Evolutionary conservation across 1,140 invertebrate genomes (phyloP).

Genomic region (Euura saliciscinereae): DNA sequence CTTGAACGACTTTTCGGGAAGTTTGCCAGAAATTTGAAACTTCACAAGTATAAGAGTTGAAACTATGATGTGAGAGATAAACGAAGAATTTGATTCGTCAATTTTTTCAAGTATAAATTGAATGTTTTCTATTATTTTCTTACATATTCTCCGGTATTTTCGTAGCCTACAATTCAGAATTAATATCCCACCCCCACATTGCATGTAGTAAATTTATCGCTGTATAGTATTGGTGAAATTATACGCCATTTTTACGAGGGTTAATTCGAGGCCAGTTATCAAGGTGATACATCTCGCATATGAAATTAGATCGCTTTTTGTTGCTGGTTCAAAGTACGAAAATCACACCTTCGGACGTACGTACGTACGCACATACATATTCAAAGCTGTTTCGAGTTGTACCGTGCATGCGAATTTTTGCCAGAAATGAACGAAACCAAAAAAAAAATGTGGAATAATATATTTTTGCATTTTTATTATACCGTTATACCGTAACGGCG

Average conservation of each 20-base stretch:
- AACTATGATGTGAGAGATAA: not conserved
- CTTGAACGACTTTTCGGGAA: no score
- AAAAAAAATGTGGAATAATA: no score
- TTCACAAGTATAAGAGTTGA: no score
- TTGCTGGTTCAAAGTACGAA: not conserved
- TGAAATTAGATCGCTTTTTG: not conserved
- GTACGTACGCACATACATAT: not conserved
- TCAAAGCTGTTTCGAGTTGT: not conserved
- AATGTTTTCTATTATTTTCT: no score
- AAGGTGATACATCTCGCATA: not conserved
- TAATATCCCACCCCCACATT: not conserved
- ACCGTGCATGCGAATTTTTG: not conserved
- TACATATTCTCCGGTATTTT: no score
- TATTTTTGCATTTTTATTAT: no score
- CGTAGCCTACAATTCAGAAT: not conserved
- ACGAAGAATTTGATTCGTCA: not conserved
- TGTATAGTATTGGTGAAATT: not conserved
- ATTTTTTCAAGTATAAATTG: not conserved
- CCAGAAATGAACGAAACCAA: no score
- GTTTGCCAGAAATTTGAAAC: no score
- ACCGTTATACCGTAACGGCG: no score
- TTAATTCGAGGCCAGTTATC: conserved; percentile 5
- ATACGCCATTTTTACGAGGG: not conserved
- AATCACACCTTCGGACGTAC: not conserved
- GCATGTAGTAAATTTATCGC: not conserved